Base-by-base conservation (phyloP, 2,797 vertebrate species). In the Lycodopsis pacificus region DNA sequence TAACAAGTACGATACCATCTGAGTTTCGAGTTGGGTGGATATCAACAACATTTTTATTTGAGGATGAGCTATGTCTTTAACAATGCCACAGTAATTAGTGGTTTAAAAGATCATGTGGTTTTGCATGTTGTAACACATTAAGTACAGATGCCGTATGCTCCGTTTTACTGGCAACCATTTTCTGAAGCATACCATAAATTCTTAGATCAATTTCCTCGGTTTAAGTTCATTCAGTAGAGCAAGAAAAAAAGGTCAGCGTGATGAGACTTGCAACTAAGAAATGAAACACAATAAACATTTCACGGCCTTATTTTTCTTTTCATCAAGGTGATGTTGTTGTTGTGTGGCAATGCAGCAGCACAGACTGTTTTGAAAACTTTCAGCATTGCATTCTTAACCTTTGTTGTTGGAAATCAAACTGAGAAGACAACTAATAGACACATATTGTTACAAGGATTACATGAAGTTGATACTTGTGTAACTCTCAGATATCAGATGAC, bases 91-190 rank as follows among this genome's bases (percentile, higher is more conserved):
- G 22, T 73, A 63, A 66, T 80, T 61, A 63, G 62, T 57, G 65
- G 4, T 76, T 71, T 34, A 9, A 72, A 69, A 22, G 20, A 57
- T 12, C 69, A 76, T 68, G 49, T 20, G 78, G 49, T 76, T 73
- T 58, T 54, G 11, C 56, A 34, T 61, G 40, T 38, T 73, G 38
- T 40, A 71, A 73, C 27, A 25, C 12, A 30, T 72, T 65, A 65
- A 59, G 27, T 27, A n/a, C 7, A 76, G 59, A 70, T 73, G 44
- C 36, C 53, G n/a, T n/a, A 30, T 71, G 76, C 44, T 51, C 44
- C 9, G 9, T 49, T 77, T 74, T 12, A 51, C 15, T 70, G 32
- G 51, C 20, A 79, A 67, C 12, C 19, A 32, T 63, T 73, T 79
- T 68, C 56, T 59, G 15, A 38, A 25, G 36, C 32, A 65, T 20